These are phyloP conservation scores for Hemicrepidius hirtus DNA, from an alignment of 2,888 invertebrate genomes.

Conservation along the genomic window DNA sequence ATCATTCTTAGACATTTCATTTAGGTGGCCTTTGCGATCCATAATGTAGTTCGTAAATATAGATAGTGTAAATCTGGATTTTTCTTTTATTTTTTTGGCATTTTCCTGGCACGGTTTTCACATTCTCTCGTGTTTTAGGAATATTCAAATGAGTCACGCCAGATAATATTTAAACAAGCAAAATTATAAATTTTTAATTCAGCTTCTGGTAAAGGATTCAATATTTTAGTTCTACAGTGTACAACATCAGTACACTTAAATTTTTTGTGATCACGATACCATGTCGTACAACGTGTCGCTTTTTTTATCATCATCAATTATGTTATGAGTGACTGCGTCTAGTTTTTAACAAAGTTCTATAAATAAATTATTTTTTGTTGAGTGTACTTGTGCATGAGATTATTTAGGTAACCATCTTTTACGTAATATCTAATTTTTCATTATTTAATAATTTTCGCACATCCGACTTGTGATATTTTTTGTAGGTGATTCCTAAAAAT, in stretches of 20 bases:
- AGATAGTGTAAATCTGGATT: slow-evolving; percentile 44
- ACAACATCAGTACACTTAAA: slow-evolving; percentile 10
- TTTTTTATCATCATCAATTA: slow-evolving; percentile 30
- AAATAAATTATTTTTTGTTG: slow-evolving; percentile 9
- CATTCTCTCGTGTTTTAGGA: neutral
- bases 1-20: slow-evolving; percentile 64
- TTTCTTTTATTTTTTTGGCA: slow-evolving; percentile 37
- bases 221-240: neutral
- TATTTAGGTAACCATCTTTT: too few species aligned
- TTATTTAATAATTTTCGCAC: too few species aligned
- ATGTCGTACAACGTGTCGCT: slow-evolving; percentile 18
- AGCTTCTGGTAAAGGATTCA: neutral
- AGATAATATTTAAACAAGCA: neutral
- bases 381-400: too few species aligned
- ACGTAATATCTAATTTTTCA: too few species aligned
- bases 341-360: neutral
- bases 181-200: neutral
- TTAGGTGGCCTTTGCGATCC: slow-evolving; percentile 50
- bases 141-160: too few species aligned
- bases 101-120: slow-evolving; percentile 4
- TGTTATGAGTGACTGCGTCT: slow-evolving; percentile 16
- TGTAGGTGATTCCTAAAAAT: too few species aligned
- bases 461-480: too few species aligned
- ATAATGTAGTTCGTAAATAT: slow-evolving; percentile 52
- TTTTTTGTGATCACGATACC: slow-evolving; percentile 7